phyloP scores from a whole-genome alignment of 2,113 vertebrate species.

The Nyctibius bracteatus region DNA sequence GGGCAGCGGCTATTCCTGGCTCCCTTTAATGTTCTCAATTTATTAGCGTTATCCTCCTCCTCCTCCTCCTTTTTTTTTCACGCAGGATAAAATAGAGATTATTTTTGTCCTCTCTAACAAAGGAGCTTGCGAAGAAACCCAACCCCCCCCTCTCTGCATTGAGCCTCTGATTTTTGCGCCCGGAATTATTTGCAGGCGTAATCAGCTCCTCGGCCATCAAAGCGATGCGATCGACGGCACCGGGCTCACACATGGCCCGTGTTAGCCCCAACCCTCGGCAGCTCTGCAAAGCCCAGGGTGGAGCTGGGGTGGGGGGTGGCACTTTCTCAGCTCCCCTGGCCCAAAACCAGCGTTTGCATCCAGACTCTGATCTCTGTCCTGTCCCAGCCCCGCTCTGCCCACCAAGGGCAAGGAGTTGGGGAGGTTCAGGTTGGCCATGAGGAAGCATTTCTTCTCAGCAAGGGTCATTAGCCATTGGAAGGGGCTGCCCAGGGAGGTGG shows the following conservation, averaged over 20 bases:
- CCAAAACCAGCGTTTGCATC: accelerated
- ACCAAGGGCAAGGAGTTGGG: accelerated
- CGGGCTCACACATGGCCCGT: background rate
- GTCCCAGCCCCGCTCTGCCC: background rate
- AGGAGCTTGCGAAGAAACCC: background rate
- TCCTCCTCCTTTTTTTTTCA: background rate
- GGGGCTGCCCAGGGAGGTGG: too few relatives aligned
- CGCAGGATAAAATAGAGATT: background rate
- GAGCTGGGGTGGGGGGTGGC: background rate
- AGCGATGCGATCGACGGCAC: background rate
- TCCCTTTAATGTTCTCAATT: constrained; percentile 24
- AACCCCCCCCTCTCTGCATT: background rate
- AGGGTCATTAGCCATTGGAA: too few relatives aligned
- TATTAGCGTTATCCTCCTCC: background rate
- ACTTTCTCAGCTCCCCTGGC: background rate
- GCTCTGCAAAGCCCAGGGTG: background rate
- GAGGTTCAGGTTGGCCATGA: too few relatives aligned
- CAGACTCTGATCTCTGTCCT: accelerated
- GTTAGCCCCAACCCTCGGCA: background rate
- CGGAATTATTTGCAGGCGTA: background rate
- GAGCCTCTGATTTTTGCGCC: background rate
- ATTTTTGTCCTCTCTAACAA: background rate
- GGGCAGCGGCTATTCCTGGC: constrained; percentile 4
- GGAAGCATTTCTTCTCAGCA: too few relatives aligned
- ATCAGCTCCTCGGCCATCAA: background rate